A percentile compares a stretch with the other conserved stretches of the same genome.
These are phyloP conservation scores for Amazona finschi DNA, from an alignment of 2,797 vertebrate genomes.

Conservation along the genomic window DNA sequence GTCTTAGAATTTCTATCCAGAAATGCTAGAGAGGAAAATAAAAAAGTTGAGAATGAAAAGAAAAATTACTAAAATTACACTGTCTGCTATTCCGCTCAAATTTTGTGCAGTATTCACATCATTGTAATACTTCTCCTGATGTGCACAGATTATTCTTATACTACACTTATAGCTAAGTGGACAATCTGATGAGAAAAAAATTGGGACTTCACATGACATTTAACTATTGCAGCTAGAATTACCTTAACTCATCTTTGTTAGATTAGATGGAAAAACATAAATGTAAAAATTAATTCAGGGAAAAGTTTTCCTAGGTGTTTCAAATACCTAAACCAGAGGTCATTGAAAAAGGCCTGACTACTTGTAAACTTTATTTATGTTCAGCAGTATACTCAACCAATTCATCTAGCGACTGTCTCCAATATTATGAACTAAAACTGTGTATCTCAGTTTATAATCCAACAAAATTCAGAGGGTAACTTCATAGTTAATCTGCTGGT, in stretches of 20 bases:
- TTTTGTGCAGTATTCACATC: constrained; percentile 15
- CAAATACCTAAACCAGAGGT: background rate
- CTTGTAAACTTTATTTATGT: background rate
- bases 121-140: constrained; percentile 20
- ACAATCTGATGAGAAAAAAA: background rate
- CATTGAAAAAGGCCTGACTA: background rate
- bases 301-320: background rate
- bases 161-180: background rate
- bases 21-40: constrained; percentile 73
- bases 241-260: background rate
- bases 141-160: constrained; percentile 31
- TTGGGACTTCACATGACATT: background rate
- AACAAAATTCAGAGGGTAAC: background rate
- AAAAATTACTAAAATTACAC: constrained; percentile 28
- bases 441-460: background rate
- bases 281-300: background rate
- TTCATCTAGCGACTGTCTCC: background rate
- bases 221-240: background rate
- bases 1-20: constrained; percentile 81
- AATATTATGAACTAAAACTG: background rate
- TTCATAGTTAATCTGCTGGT: background rate
- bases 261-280: background rate
- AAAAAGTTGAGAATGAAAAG: constrained; percentile 36
- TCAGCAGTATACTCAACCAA: background rate
- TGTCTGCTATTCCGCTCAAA: constrained; percentile 33